These are phyloP conservation scores for Archaeoteleia sp. DNA, from an alignment of 2,888 invertebrate genomes.

Conservation along the genomic window DNA sequence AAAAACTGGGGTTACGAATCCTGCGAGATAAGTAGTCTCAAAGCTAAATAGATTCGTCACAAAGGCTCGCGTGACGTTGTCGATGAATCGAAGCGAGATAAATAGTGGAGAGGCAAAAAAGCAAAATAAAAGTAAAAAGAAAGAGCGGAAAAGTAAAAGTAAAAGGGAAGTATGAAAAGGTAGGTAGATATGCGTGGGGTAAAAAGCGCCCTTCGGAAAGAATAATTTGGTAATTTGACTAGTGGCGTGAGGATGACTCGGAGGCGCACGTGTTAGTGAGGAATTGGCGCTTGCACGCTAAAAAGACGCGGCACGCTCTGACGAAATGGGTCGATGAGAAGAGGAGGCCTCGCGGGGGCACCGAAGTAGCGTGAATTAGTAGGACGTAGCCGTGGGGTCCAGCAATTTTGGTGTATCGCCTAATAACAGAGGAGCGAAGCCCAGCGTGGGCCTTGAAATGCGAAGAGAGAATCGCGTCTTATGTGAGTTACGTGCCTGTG, in stretches of 20 bases:
- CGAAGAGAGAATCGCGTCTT: conserved; percentile 5
- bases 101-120: not conserved
- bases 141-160: conserved; percentile 9
- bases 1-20: too few species aligned
- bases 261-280: conserved; percentile 48
- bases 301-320: not conserved
- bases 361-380: conserved; percentile 66
- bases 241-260: conserved; percentile 33
- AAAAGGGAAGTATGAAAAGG: conserved; percentile 16
- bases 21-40: conserved; percentile 13
- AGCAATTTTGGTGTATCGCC: conserved; percentile 72
- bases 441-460: conserved; percentile 46
- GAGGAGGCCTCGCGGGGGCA: conserved; percentile 37
- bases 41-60: conserved; percentile 40
- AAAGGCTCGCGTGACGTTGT: conserved; percentile 22
- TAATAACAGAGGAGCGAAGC: conserved; percentile 67
- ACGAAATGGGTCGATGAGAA: conserved; percentile 9
- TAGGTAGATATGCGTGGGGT: conserved; percentile 7
- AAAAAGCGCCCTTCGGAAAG: conserved; percentile 25
- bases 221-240: conserved; percentile 48
- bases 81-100: conserved; percentile 8
- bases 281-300: conserved; percentile 40
- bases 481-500: not conserved
- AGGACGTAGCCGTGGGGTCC: conserved; percentile 64
- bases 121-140: not conserved